Conservation (phyloP, 2,797 vertebrate genomes). For the Garrulus glandarius region DNA sequence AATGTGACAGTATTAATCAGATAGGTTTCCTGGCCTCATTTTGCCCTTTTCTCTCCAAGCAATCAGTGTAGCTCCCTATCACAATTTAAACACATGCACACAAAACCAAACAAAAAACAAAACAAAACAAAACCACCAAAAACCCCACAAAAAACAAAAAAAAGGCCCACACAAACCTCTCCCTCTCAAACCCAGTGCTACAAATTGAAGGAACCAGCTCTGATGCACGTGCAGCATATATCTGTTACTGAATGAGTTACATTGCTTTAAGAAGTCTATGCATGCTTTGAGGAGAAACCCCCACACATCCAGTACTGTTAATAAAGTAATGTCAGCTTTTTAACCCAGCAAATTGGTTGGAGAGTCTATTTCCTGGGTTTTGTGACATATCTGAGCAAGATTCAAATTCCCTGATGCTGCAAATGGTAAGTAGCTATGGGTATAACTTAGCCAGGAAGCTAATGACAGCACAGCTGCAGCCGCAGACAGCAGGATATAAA, state of each 20-base stretch:
- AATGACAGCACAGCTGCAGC: neutral
- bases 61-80: neutral
- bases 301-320: neutral
- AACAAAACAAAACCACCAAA: neutral
- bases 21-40: neutral
- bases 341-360: neutral
- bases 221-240: rapidly evolving
- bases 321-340: neutral
- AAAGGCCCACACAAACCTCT: neutral
- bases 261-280: neutral
- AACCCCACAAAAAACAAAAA: neutral
- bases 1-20: neutral
- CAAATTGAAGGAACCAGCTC: neutral
- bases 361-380: neutral
- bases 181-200: neutral
- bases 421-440: neutral
- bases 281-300: neutral
- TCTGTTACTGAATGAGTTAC: rapidly evolving
- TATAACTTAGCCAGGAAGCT: neutral
- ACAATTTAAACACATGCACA: neutral
- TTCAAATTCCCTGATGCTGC: neutral
- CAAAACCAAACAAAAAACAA: neutral
- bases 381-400: neutral
- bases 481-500: neutral
- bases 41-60: neutral